These are phyloP conservation scores for Hemistola chrysoprasaria DNA, from an alignment of 2,888 invertebrate species.

Conservation along the genomic window DNA sequence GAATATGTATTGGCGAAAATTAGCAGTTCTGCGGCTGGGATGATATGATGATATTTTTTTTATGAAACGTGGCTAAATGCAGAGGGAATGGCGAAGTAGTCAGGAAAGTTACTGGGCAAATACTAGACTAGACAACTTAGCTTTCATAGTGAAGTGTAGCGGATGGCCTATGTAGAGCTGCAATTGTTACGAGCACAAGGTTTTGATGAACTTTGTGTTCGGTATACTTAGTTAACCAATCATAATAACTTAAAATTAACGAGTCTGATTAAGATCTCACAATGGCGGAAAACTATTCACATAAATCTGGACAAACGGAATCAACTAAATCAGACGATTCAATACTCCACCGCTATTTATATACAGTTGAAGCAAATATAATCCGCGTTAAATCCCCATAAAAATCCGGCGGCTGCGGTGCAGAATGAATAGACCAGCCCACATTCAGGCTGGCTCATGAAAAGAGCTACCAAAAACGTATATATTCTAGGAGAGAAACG, in stretches of 20 bases:
- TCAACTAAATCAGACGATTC: constrained; percentile 27
- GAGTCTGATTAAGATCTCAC: background rate
- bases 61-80: too few species aligned
- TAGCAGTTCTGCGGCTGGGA: too few species aligned
- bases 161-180: too few species aligned
- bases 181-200: too few species aligned
- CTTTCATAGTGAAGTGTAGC: too few species aligned
- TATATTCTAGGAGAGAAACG: constrained; percentile 67
- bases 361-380: constrained; percentile 64
- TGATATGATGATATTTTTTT: too few species aligned
- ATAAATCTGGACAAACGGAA: constrained; percentile 17
- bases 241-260: background rate
- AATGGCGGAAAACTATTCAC: background rate
- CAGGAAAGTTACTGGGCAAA: too few species aligned
- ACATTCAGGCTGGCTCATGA: constrained; percentile 71
- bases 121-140: too few species aligned
- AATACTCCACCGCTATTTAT: constrained; percentile 49
- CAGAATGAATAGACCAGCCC: constrained; percentile 71
- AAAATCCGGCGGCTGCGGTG: constrained; percentile 60
- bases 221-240: too few species aligned
- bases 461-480: constrained; percentile 74
- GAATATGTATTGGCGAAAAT: too few species aligned
- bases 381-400: constrained; percentile 70
- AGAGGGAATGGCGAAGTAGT: too few species aligned
- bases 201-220: too few species aligned